Evolutionary conservation across 1,140 invertebrate species (phyloP), one percentile per base, ranked within the genome.

Genomic region (Epicauta chinensis): DNA sequence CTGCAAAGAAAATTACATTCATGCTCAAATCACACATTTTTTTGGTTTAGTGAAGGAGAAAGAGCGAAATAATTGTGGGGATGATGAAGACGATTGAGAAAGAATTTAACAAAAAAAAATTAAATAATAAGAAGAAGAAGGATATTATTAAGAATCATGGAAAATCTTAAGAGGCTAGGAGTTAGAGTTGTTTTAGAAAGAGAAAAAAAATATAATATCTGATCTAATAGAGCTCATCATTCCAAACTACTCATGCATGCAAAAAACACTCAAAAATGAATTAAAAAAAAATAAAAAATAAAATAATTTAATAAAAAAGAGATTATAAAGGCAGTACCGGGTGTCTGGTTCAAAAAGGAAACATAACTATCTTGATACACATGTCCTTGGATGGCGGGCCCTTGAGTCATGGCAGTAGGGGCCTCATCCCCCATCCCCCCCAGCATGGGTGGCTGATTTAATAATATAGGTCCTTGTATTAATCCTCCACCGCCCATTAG

Each of bases 281-380:
- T 30, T 42, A 31, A 51, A 51, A 29, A 43, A 55, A 31, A 14
- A 10, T 16, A 50, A 17, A 40, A 31, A 51, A 51, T 51, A 48
- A 61, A 54, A 53, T 23, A 49, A 54, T 39, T 53, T 51, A 66
- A 63, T 64, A 51, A 57, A 65, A 63, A 60, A 63, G 52, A 58
- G 44, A 57, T 60, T 51, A 58, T 58, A 61, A 65, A 65, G 64
- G 66, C 62, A 64, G 69, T 75, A 72, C 71, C 76, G 60, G 72
- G 77, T 62, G 78, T 75, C 64, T 78, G 75, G 67, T 80, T 81
- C 64, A 82, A 76, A 70, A 82, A 83, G 55, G 80, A 81, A 66
- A 82, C 79, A 67, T 82, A 83, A 70, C 79, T 82, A 74, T 82
- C 81, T 71, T 83, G 81, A 66, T 81, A 82, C 66, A 76, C 69